A percentile compares a stretch with the other conserved stretches of the same genome.
Evolutionary conservation across 2,888 invertebrate species (phyloP).

Genomic region (Campopleginae sp.): DNA sequence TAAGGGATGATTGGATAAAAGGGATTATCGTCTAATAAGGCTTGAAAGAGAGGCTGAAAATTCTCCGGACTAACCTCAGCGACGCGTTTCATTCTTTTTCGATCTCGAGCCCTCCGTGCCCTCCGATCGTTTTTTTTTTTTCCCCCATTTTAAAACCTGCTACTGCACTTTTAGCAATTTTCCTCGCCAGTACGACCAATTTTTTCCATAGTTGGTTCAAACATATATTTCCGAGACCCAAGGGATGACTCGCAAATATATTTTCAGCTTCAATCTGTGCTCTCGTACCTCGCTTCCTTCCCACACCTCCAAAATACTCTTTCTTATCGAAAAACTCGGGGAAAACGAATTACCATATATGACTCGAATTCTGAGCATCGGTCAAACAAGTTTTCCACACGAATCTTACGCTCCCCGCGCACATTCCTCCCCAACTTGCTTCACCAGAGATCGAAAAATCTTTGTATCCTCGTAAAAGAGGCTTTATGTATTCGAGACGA

Average conservation of each 20-base stretch:
- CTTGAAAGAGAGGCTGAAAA: constrained; percentile 51
- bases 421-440: not conserved
- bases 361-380: constrained; percentile 24
- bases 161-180: constrained; percentile 64
- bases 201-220: constrained; percentile 25
- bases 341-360: constrained; percentile 57
- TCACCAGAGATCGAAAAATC: constrained; percentile 15
- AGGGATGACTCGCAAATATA: constrained; percentile 58
- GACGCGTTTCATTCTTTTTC: constrained; percentile 37
- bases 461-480: constrained; percentile 7
- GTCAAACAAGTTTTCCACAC: constrained; percentile 37
- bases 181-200: constrained; percentile 63
- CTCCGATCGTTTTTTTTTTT: constrained; percentile 39
- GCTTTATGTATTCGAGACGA: constrained; percentile 30
- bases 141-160: constrained; percentile 58
- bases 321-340: constrained; percentile 35
- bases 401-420: not conserved
- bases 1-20: constrained; percentile 66
- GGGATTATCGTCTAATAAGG: constrained; percentile 64
- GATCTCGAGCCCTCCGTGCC: constrained; percentile 30
- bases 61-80: constrained; percentile 45
- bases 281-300: constrained; percentile 10
- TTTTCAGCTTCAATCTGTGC: constrained; percentile 59
- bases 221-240: constrained; percentile 41
- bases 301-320: not conserved